Conservation (phyloP, 2,888 invertebrate species). For the Drosophila algonquin region DNA sequence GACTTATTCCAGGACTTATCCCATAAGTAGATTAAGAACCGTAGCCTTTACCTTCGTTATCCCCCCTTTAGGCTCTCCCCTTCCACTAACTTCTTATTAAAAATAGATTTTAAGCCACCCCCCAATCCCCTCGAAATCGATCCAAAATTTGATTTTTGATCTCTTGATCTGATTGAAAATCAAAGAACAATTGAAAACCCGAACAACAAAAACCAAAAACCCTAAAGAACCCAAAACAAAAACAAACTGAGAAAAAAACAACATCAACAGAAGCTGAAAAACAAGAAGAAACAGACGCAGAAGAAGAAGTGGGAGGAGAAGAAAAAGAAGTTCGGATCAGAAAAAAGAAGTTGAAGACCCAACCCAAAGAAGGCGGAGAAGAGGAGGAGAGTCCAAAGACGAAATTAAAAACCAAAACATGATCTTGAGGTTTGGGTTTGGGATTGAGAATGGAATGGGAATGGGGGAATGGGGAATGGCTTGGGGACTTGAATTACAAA, state of each 20-base stretch:
- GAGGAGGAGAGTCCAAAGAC: no score
- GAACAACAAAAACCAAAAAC: neutral
- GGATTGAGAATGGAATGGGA: neutral
- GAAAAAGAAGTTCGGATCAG: neutral
- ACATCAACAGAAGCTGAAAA: no score
- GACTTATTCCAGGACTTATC: neutral
- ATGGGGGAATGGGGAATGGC: conserved; percentile 1
- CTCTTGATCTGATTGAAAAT: conserved; percentile 16
- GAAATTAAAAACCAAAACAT: conserved; percentile 4
- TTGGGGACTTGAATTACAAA: conserved; percentile 15
- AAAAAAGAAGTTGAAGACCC: conserved; percentile 13
- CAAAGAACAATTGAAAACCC: conserved; percentile 5
- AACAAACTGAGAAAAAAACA: no score
- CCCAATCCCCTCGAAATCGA: neutral
- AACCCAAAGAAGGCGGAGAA: neutral
- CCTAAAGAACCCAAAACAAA: conserved; percentile 4
- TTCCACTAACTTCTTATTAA: neutral
- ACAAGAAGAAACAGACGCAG: no score
- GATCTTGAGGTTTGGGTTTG: conserved; percentile 10
- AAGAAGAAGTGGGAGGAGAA: conserved; percentile 7
- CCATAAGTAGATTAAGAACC: neutral
- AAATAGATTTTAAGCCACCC: neutral
- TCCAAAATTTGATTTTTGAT: conserved; percentile 13
- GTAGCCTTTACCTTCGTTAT: neutral
- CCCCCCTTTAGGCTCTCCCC: no score